Base-by-base conservation (phyloP, 2,113 vertebrate species). In the Onychostruthus taczanowskii region DNA sequence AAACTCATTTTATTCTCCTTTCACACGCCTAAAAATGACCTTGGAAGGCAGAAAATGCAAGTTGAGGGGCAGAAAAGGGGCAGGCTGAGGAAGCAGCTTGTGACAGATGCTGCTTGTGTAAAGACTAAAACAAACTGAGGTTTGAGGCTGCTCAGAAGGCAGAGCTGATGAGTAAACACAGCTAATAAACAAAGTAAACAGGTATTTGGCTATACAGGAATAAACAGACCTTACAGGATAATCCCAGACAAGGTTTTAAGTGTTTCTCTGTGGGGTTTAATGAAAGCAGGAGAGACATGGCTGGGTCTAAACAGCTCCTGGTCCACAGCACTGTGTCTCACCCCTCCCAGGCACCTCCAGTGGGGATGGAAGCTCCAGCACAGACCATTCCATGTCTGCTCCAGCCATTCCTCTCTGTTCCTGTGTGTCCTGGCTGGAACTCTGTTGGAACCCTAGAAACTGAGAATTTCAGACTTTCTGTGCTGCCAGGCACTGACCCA, bases 151-250 rank as follows among this genome's bases (percentile, higher is more conserved):
- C 75, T 94, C 59, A 59, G 87, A 55, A 90, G 31, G 63, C 1
- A 64, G 50, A 90, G 69, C 77, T 78, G 86, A n/a, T 64, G 90
- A 82, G 81, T 6, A 91, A 96, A 95, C 84, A 78, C 37, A 55
- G 47, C 61, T 91, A 86, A 94, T 52, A 63, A 84, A 62, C 21
- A 59, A 87, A 91, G 78, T 35, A 74, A 95, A 84, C 16, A 72
- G 64, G n/a, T 20, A 7, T 89, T 91, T 81, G 81, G 24, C 61
- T 46, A 3, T 4, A 5, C 13, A 16, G 64, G 69, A 75, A 39
- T 58, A 68, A 91, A 76, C n/a, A 64, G 87, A 67, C 52, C 73
- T 67, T 39, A 31, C 13, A 58, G 95, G 44, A 56, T 84, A 87
- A 95, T 92, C 56, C 22, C 2, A 76, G 69, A 11, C 17, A 27